These are phyloP conservation scores for Phataginus tricuspis DNA, from an alignment of 2,797 vertebrate species.

Conservation along the genomic window DNA sequence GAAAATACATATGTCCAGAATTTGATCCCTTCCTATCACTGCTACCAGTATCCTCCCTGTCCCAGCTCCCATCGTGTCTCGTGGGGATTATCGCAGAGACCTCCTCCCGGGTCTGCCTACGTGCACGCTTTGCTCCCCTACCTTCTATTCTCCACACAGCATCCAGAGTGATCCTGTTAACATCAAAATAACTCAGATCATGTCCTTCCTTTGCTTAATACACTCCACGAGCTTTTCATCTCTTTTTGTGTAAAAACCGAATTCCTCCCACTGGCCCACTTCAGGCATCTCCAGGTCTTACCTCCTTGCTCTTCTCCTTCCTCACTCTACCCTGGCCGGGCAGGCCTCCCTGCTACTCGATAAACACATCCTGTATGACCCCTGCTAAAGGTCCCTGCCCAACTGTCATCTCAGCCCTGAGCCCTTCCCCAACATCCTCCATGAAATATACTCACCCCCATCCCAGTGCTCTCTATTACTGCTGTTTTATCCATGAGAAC, in stretches of 20 bases:
- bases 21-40: not conserved
- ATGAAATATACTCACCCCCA: not conserved
- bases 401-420: not conserved
- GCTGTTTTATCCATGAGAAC: not conserved
- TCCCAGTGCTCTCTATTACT: no score
- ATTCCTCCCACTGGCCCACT: not conserved
- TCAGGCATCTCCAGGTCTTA: not conserved
- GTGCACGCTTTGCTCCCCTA: not conserved
- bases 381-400: not conserved
- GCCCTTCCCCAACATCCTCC: not conserved
- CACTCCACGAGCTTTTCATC: not conserved
- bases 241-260: not conserved
- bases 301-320: not conserved
- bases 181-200: not conserved
- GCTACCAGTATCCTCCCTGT: not conserved
- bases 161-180: not conserved
- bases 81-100: not conserved
- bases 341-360: not conserved
- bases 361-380: not conserved
- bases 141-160: not conserved
- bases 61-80: not conserved
- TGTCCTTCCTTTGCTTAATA: not conserved
- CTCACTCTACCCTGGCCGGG: rapidly evolving
- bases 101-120: not conserved
- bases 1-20: not conserved